Evolutionary conservation across 2,113 vertebrate species (phyloP).

Genomic region (Xenopus laevis): DNA sequence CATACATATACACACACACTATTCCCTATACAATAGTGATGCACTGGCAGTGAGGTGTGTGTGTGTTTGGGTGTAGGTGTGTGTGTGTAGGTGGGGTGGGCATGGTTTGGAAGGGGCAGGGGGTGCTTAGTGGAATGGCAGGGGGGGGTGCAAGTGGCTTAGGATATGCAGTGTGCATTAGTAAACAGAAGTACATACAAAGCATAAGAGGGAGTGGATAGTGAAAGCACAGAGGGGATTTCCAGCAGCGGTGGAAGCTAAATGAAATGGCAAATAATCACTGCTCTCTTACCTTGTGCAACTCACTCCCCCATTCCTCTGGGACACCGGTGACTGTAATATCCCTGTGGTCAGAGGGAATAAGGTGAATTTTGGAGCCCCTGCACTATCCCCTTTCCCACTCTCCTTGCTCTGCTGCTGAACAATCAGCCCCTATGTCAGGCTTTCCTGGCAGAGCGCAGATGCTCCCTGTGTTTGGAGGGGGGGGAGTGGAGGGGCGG

Average conservation of each 20-base stretch:
- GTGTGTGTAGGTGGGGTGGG: no score
- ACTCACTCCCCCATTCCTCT: constrained; percentile 22
- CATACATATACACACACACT: not conserved
- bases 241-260: not conserved
- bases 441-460: constrained; percentile 11
- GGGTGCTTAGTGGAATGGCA: not conserved
- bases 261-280: not conserved
- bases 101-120: not conserved
- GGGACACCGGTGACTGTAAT: not conserved
- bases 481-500: not conserved
- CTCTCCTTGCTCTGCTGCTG: constrained; percentile 9
- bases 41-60: not conserved
- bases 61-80: no score
- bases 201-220: constrained; percentile 16
- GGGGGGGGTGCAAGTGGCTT: not conserved
- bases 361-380: not conserved
- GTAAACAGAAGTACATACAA: not conserved
- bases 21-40: not conserved
- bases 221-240: not conserved
- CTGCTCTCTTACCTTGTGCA: constrained; percentile 12
- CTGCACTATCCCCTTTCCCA: not conserved
- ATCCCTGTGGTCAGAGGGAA: not conserved
- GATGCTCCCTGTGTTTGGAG: constrained; percentile 4
- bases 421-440: constrained; percentile 8
- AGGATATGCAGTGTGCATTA: not conserved